Evolutionary conservation across 1,140 invertebrate species (phyloP), one percentile per base, ranked within the genome.

Genomic region (Cephus cinctus): DNA sequence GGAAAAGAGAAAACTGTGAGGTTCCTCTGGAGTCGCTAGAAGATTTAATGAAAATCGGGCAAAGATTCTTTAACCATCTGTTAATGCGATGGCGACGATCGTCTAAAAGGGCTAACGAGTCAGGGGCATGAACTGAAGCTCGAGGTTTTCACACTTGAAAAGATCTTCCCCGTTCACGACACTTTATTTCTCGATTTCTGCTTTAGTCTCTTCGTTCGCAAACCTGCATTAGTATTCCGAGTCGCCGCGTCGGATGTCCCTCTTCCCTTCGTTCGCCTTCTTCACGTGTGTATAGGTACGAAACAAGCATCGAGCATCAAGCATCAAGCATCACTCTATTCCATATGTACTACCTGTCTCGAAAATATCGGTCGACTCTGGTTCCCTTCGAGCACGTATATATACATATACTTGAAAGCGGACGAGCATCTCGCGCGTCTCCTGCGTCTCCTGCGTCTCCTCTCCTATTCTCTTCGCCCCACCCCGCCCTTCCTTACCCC

Each of bases 171-270:
- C n/a, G 6, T 27, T 27, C 25, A n/a, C n/a, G 6, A 27, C n/a
- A 8, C 25, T 27, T 27, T 27, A 27, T 27, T 27, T 27, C 25
- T 27, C n/a, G n/a, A n/a, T n/a, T n/a, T n/a, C n/a, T n/a, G n/a
- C n/a, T 30, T 30, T 30, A 1, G 9, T 30, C 12, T 1, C 12
- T 30, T 12, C 12, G 9, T 30, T 12, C 27, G 3, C 2, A 11
- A 12, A 30, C 34, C 20, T 4, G 47, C 57, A 64, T 65, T 56
- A 56, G 59, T 63, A 64, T 65, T 61, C 61, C 52, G 38, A n/a
- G 43, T 43, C 41, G 54, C 39, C 52, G 21, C 44, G 57, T 57
- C 57, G 48, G 59, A 58, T 57, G 61, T 61, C 25, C 21, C 43
- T 46, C 52, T 60, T 47, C 42, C 32, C 43, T 36, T 43, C 52